phyloP scores from a whole-genome alignment of 2,888 invertebrate genomes.

The Steromphala cineraria region DNA sequence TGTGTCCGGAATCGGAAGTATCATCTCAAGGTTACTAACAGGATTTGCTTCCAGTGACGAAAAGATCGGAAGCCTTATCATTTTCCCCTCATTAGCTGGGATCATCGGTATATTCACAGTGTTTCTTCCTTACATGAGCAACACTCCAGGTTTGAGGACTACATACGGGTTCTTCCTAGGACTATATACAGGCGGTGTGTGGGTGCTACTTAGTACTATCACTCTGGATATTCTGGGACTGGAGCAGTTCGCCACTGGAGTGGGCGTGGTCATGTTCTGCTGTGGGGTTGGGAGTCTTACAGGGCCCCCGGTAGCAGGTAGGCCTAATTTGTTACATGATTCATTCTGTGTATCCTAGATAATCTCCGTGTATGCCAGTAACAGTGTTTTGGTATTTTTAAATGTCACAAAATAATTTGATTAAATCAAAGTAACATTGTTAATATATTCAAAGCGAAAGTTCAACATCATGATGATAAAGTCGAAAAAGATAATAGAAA shows the following conservation, averaged over 20 bases:
- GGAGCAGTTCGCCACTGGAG: conserved; percentile 10
- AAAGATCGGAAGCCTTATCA: neutral
- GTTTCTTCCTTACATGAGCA: neutral
- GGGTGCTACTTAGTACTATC: conserved; percentile 14
- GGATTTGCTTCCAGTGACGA: conserved; percentile 1
- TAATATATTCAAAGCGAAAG: no score
- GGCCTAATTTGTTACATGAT: neutral
- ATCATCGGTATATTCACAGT: neutral
- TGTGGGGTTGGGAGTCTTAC: conserved; percentile 6
- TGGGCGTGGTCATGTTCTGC: conserved; percentile 21
- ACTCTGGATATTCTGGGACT: conserved; percentile 24
- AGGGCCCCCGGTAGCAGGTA: conserved; percentile 23
- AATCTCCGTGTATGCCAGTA: no score
- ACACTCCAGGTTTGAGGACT: neutral
- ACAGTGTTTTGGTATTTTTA: no score
- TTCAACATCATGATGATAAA: no score
- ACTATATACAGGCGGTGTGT: conserved; percentile 24
- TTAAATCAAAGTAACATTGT: no score
- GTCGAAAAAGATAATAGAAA: no score
- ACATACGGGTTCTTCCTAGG: conserved; percentile 20
- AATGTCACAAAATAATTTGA: no score
- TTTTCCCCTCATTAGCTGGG: neutral
- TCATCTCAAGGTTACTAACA: neutral
- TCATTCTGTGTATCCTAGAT: no score
- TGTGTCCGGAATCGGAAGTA: conserved; percentile 1